Conservation (phyloP, 2,797 vertebrate species). For the Carcharodon carcharias region DNA sequence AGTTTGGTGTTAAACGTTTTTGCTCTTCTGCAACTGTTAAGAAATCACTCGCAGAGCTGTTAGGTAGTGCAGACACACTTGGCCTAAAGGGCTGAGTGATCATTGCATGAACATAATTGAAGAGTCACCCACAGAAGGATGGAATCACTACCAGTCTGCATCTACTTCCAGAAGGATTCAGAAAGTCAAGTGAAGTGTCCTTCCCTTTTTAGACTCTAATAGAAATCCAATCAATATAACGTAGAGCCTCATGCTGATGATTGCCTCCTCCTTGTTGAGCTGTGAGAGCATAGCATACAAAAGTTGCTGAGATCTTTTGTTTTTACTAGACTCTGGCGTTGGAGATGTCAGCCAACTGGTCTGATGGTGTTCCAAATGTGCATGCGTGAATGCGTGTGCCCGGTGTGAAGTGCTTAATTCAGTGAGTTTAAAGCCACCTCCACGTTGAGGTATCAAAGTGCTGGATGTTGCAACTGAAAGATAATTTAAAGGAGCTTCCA, state of each 20-base stretch:
- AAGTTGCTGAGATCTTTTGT: not conserved
- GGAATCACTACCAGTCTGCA: not conserved
- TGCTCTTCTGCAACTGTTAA: not conserved
- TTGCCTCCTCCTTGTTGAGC: not conserved
- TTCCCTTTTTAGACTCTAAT: not conserved
- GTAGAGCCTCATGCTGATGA: not conserved
- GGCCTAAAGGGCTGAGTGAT: not conserved
- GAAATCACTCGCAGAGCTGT: constrained; percentile 23
- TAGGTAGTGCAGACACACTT: not conserved
- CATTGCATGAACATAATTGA: not conserved
- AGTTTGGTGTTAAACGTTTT: not conserved
- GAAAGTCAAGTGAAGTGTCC: not conserved
- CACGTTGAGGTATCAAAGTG: constrained; percentile 34
- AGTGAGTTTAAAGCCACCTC: constrained; percentile 8
- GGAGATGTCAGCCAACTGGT: not conserved
- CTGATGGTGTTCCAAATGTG: not conserved
- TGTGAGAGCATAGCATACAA: not conserved
- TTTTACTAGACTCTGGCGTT: not conserved
- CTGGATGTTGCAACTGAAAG: constrained; percentile 35
- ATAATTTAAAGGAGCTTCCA: constrained; percentile 22
- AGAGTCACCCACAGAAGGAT: not conserved
- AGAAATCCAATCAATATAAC: not conserved
- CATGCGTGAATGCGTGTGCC: not conserved
- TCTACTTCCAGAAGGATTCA: not conserved
- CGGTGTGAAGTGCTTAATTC: constrained; percentile 19